Base-by-base conservation (phyloP, 2,888 invertebrate species). In the Hoplodrina ambigua region DNA sequence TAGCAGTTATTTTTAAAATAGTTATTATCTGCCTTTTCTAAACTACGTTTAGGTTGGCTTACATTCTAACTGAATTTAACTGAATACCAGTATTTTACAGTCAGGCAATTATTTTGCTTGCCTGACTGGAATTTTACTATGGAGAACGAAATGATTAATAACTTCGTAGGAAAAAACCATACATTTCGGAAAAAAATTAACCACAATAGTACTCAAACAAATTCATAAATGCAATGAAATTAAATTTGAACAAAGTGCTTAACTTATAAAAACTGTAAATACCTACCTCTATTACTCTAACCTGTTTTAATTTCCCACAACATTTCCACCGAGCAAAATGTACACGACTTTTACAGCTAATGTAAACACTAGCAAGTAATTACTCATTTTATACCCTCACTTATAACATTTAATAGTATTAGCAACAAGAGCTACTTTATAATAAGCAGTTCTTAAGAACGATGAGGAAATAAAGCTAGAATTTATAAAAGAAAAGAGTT, bases 291-390 rank as follows among this genome's bases (percentile, higher is more conserved):
- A 25, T 44, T 77, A 55, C 49, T 25, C 15, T 19, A 41, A 57
- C 8, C 25, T 50, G 37, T 76, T 72, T 77, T 37, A 44, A 77
- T 53, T 53, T 78, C 41, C 37, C 56, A 15, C 54, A 56, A 72
- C 63, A 53, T 49, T 66, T 67, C 25, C 56, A 52, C 53, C n/a
- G 57, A 59, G 60, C 54, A 61, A 68, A 75, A 68, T 63, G 60
- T 49, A 72, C 72, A 71, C n/a, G 57, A 49, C 41, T 61, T 53
- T 72, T 44, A 78, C 52, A 53, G 57, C 41, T 58, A 78, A 74
- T 74, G 52, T 74, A 74, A 78, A 78, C 57, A 50, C 72, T 58
- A 78, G 61, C 57, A 33, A 57, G 60, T 78, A 71, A 72, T 74
- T 74, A 78, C 49, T 53, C 33, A 49, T 78, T 74, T 72, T 25